These are phyloP conservation scores for Paramuricea clavata DNA, from an alignment of 92 coral and sea anemone genomes.

Conservation along the genomic window DNA sequence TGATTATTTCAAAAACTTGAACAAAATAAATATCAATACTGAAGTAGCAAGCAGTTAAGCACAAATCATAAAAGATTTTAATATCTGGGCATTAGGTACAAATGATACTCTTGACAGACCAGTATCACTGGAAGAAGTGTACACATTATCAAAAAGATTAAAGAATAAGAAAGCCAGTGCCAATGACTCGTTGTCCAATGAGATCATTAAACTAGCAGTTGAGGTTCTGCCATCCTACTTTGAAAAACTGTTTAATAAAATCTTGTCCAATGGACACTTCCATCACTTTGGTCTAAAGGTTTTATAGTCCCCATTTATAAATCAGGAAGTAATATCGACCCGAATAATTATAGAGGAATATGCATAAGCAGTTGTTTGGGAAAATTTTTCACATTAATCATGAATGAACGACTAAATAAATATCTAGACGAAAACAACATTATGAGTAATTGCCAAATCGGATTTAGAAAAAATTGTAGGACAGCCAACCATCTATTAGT, in stretches of 20 bases:
- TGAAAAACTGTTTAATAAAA: conserved; percentile 22
- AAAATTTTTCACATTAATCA: no score
- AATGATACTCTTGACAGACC: conserved; percentile 31
- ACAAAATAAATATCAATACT: conserved; percentile 4
- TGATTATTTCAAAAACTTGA: conserved; percentile 37
- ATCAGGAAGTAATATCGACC: conserved; percentile 22
- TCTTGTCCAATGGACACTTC: conserved; percentile 32
- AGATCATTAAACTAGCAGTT: conserved; percentile 44
- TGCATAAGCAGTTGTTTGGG: not conserved
- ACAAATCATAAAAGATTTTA: conserved; percentile 19
- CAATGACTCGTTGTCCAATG: conserved; percentile 47
- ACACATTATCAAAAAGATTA: conserved; percentile 12
- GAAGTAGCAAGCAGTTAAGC: not conserved
- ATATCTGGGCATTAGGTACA: conserved; percentile 16
- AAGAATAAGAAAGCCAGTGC: conserved; percentile 42
- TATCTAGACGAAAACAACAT: conserved; percentile 24
- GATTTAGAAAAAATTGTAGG: conserved; percentile 31
- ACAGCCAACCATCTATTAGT: conserved; percentile 38
- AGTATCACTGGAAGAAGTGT: conserved; percentile 39
- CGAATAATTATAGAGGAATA: conserved; percentile 3
- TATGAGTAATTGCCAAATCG: conserved; percentile 37
- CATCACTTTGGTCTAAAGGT: conserved; percentile 42
- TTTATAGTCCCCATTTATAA: conserved; percentile 1
- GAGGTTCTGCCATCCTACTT: conserved; percentile 26
- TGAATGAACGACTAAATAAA: no score